Percentiles rank a stretch among this genome's conserved stretches.
phyloP scores from a whole-genome alignment of 2,113 vertebrate genomes.

The Donacobius atricapilla region DNA sequence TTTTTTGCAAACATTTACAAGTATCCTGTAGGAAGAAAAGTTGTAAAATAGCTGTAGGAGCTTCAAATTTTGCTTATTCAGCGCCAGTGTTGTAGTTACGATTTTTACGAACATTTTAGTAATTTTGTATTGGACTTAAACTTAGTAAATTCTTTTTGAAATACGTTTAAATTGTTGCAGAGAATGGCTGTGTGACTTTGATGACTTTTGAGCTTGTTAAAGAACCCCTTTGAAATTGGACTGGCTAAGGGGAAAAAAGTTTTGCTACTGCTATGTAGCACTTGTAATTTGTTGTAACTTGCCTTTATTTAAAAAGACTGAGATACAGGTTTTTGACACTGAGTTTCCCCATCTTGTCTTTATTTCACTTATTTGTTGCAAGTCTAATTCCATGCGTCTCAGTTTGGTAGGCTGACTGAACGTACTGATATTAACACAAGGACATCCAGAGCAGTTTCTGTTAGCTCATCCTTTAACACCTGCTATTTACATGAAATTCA shows the following conservation, averaged over 20 bases:
- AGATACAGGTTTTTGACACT: neutral
- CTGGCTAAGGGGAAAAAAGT: neutral
- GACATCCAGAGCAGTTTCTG: neutral
- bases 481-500: neutral
- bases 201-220: neutral
- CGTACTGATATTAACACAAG: neutral
- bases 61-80: neutral
- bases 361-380: neutral
- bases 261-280: neutral
- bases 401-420: neutral
- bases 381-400: neutral
- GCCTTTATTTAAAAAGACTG: neutral
- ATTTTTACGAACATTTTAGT: neutral
- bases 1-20: neutral
- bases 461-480: neutral
- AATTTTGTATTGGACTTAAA: neutral
- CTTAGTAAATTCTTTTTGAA: neutral
- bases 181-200: neutral
- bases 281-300: neutral
- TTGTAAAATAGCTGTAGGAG: neutral
- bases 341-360: neutral
- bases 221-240: neutral
- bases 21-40: neutral
- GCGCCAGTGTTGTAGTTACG: rapidly evolving
- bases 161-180: neutral